These are phyloP conservation scores for Digitonthophagus gazella DNA, from an alignment of 2,888 invertebrate species.

Conservation along the genomic window DNA sequence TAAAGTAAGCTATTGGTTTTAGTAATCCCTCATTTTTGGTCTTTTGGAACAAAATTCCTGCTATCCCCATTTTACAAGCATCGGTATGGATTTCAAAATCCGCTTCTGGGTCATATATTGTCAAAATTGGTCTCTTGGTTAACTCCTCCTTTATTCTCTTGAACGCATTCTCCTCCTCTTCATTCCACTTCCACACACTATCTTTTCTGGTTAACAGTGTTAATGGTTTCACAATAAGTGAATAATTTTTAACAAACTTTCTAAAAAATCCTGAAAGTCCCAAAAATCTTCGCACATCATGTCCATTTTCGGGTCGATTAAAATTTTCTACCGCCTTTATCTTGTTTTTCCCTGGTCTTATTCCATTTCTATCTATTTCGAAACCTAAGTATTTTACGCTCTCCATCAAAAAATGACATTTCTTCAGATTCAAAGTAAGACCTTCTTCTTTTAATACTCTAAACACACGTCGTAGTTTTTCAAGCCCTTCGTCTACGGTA, in stretches of 20 bases:
- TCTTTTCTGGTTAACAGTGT: too few species aligned
- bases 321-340: constrained; percentile 10
- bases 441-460: constrained; percentile 19
- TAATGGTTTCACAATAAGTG: constrained; percentile 10
- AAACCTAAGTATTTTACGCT: constrained; percentile 12
- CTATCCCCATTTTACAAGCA: constrained; percentile 36
- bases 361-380: too few species aligned
- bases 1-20: too few species aligned
- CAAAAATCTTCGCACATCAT: constrained; percentile 4
- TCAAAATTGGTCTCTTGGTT: constrained; percentile 23
- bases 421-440: constrained; percentile 3
- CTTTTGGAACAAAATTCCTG: constrained; percentile 38
- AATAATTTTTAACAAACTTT: constrained; percentile 19
- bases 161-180: too few species aligned
- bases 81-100: too few species aligned
- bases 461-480: constrained; percentile 17
- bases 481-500: constrained; percentile 27
- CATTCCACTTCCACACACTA: too few species aligned
- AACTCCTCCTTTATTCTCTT: neutral
- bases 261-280: constrained; percentile 16
- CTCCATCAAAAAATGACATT: constrained; percentile 7
- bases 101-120: constrained; percentile 30
- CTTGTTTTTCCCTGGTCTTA: constrained; percentile 14
- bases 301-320: neutral
- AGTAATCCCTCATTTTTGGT: constrained; percentile 31